phyloP scores from a whole-genome alignment of 2,888 invertebrate species.

The Fragum sueziense region DNA sequence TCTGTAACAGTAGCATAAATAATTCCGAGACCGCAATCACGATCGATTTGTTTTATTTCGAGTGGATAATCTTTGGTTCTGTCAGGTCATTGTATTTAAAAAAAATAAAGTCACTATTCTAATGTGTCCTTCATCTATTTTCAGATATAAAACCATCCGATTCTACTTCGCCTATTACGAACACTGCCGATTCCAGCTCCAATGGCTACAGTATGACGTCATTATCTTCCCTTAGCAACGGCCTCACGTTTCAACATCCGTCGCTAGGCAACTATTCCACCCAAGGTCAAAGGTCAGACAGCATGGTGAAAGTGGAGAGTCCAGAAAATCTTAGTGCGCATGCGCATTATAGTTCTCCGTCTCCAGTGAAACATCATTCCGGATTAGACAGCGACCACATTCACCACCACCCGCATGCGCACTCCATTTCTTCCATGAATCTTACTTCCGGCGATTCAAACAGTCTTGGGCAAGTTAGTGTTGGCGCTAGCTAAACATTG shows the following conservation, averaged over 20 bases:
- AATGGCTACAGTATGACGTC: constrained; percentile 49
- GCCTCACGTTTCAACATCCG: constrained; percentile 38
- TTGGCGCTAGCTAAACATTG: constrained; percentile 61
- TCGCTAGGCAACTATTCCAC: constrained; percentile 37
- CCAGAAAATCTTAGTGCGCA: constrained; percentile 64
- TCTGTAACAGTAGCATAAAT: no score
- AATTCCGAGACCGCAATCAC: no score
- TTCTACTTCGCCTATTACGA: constrained; percentile 26
- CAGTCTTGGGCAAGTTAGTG: constrained; percentile 60
- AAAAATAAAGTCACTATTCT: no score
- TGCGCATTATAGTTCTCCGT: constrained; percentile 39
- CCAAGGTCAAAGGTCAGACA: constrained; percentile 44
- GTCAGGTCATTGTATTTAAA: constrained; percentile 12
- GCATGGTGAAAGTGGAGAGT: constrained; percentile 58
- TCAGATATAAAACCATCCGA: constrained; percentile 61
- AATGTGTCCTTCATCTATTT: constrained; percentile 23
- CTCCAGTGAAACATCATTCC: constrained; percentile 56
- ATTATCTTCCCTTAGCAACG: constrained; percentile 56
- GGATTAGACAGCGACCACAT: constrained; percentile 59
- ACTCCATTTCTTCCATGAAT: constrained; percentile 51
- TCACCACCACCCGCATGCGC: constrained; percentile 52
- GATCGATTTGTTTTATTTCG: no score
- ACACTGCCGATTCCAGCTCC: constrained; percentile 36
- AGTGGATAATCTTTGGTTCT: no score
- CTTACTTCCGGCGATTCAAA: constrained; percentile 53